A percentile compares a stretch with the other conserved stretches of the same genome.
phyloP scores from a whole-genome alignment of 2,888 invertebrate genomes.

The Mylabris sibirica region DNA sequence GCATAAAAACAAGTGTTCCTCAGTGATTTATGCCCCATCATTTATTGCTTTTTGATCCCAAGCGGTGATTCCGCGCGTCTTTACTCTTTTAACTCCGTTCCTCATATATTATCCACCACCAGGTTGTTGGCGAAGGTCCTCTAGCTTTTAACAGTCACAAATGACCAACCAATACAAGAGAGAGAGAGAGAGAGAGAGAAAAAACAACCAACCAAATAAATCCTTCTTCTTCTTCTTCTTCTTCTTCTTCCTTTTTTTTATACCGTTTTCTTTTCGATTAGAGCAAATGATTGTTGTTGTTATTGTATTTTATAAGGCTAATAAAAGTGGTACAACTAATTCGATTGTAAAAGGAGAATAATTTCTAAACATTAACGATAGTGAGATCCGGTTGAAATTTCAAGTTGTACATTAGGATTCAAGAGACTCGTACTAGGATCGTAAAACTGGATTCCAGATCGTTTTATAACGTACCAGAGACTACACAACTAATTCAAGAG shows the following conservation, averaged over 20 bases:
- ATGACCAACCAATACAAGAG: not conserved
- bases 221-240: no score
- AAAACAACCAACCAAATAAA: no score
- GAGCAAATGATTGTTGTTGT: not conserved
- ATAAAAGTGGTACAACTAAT: constrained; percentile 22
- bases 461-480: constrained; percentile 49
- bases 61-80: constrained; percentile 6
- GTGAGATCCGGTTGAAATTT: constrained; percentile 45
- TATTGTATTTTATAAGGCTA: not conserved
- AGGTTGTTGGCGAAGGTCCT: not conserved
- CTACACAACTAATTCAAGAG: constrained; percentile 43
- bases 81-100: not conserved
- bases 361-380: constrained; percentile 42
- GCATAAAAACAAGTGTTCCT: constrained; percentile 47
- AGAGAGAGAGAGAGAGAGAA: no score
- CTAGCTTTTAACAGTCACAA: not conserved
- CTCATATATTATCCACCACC: not conserved
- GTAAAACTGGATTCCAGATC: constrained; percentile 49
- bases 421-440: constrained; percentile 43
- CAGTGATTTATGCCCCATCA: constrained; percentile 43
- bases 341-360: constrained; percentile 43
- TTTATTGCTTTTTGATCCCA: constrained; percentile 40
- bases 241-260: not conserved
- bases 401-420: constrained; percentile 50
- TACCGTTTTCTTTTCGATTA: not conserved